These are phyloP conservation scores for Drosophila novamexicana DNA, from an alignment of 1,140 invertebrate genomes.

Conservation along the genomic window DNA sequence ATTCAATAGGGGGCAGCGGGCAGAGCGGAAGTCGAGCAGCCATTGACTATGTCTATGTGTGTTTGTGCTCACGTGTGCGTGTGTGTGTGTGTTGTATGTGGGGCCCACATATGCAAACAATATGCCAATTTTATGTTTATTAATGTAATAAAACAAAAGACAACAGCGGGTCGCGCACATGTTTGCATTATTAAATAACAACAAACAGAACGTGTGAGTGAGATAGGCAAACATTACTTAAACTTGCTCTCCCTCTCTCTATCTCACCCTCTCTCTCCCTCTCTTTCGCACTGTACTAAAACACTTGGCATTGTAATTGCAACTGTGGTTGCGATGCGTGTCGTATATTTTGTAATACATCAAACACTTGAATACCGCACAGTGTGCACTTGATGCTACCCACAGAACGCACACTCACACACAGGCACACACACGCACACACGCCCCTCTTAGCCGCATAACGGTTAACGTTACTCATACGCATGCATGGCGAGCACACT, in stretches of 20 bases:
- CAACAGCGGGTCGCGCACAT: slow-evolving; percentile 37
- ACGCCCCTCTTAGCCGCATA: slow-evolving; percentile 25
- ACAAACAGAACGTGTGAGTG: slow-evolving; percentile 15
- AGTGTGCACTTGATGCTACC: slow-evolving; percentile 56
- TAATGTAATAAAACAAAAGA: slow-evolving; percentile 69
- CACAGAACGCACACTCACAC: slow-evolving; percentile 17
- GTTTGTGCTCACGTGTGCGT: background rate
- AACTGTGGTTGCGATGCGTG: slow-evolving; percentile 52
- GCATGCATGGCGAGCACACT: slow-evolving; percentile 78
- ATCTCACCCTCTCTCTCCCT: background rate
- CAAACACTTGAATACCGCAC: slow-evolving; percentile 67
- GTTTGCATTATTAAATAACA: slow-evolving; percentile 66
- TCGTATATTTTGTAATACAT: slow-evolving; percentile 78
- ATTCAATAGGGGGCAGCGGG: slow-evolving; percentile 48
- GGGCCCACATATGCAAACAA: slow-evolving; percentile 51
- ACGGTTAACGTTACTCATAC: slow-evolving; percentile 69
- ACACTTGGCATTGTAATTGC: slow-evolving; percentile 78
- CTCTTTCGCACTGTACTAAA: background rate
- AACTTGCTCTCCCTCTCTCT: slow-evolving; percentile 8
- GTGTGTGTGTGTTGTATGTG: slow-evolving; percentile 8
- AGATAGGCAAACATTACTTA: slow-evolving; percentile 17
- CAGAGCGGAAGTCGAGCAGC: slow-evolving; percentile 4
- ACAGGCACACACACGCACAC: slow-evolving; percentile 6
- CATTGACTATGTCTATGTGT: slow-evolving; percentile 8
- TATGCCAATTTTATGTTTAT: slow-evolving; percentile 68